Percentiles rank a stretch among this genome's conserved stretches.
phyloP scores from a whole-genome alignment of 2,888 invertebrate genomes.

The Thecophora atra region DNA sequence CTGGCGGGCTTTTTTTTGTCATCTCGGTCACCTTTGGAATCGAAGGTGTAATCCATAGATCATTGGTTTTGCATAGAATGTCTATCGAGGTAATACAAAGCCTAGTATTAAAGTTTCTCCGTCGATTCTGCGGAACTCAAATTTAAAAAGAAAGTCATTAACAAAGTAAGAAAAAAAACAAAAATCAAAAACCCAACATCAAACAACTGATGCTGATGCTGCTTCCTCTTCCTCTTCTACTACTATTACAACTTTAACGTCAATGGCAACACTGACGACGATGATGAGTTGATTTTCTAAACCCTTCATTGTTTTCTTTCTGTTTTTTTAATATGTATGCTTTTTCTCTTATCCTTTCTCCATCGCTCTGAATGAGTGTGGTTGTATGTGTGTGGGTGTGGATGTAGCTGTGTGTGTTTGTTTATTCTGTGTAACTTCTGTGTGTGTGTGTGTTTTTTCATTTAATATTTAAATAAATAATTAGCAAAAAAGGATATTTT shows the following conservation, averaged over 20 bases:
- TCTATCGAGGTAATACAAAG: too few species aligned
- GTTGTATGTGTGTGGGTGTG: slow-evolving; percentile 25
- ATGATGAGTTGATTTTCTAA: slow-evolving; percentile 19
- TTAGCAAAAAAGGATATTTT: slow-evolving; percentile 59
- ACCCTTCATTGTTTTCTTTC: background rate
- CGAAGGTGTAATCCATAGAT: too few species aligned
- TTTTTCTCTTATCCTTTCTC: background rate
- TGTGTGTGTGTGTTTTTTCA: slow-evolving; percentile 49
- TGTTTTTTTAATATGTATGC: slow-evolving; percentile 9
- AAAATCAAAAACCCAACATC: slow-evolving; percentile 28
- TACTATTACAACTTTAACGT: background rate
- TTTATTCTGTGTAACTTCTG: too few species aligned
- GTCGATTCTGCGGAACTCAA: too few species aligned
- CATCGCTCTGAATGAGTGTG: slow-evolving; percentile 27
- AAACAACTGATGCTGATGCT: slow-evolving; percentile 26
- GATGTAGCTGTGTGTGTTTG: slow-evolving; percentile 44
- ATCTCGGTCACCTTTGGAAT: too few species aligned
- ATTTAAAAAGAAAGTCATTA: slow-evolving; percentile 17
- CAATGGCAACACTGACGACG: slow-evolving; percentile 33
- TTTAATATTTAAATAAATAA: slow-evolving; percentile 65
- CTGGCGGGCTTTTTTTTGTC: too few species aligned
- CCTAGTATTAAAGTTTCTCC: too few species aligned
- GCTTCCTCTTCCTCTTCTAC: too few species aligned
- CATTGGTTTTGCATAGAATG: too few species aligned
- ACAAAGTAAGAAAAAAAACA: slow-evolving; percentile 10